Evolutionary conservation across 2,797 vertebrate genomes (phyloP), one percentile per base, ranked within the genome.

Genomic region (Borostomias antarcticus): DNA sequence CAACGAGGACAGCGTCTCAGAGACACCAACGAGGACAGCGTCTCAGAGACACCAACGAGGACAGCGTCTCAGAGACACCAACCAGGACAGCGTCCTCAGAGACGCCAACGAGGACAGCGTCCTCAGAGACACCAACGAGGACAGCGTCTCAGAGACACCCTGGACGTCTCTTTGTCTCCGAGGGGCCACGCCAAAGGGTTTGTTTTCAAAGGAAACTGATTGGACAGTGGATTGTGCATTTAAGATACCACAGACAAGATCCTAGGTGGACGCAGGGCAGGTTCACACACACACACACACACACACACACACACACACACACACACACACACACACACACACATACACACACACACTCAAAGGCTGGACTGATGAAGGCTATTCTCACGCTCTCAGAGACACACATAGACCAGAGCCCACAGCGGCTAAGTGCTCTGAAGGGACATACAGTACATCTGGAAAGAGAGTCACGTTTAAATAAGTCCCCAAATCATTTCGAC

Each of bases 351-450:
- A 66, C 33, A 23, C 25, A 43, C 17, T 35, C 17, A 13, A 43
- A 59, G 30, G 69, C 56, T 53, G 62, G 51, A 68, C 19, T 52
- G 28, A 62, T 73, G 69, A 73, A 70, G 37, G 35, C 33, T 17
- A 0, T n/a, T 53, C 21, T 17, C 13, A 47, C 15, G 26, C 19
- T 45, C 53, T 65, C 28, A 67, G 25, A 32, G 48, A 2, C 45
- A 26, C 0, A 59, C 32, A 23, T 21, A 65, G 52, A 6, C 56
- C 28, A 57, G 25, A 29, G 15, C 28, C 37, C 37, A 58, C 28
- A 60, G 62, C 10, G 37, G 43, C 40, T 21, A 52, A 58, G 56
- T 67, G 56, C 58, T 60, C 50, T n/a, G 53, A 11, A 53, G 50
- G 35, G 25, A 32, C 9, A 15, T 29, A 57, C 13, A 45, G 7